These are phyloP conservation scores for Tragelaphus strepsiceros DNA, from an alignment of 2,113 vertebrate genomes.

Conservation along the genomic window DNA sequence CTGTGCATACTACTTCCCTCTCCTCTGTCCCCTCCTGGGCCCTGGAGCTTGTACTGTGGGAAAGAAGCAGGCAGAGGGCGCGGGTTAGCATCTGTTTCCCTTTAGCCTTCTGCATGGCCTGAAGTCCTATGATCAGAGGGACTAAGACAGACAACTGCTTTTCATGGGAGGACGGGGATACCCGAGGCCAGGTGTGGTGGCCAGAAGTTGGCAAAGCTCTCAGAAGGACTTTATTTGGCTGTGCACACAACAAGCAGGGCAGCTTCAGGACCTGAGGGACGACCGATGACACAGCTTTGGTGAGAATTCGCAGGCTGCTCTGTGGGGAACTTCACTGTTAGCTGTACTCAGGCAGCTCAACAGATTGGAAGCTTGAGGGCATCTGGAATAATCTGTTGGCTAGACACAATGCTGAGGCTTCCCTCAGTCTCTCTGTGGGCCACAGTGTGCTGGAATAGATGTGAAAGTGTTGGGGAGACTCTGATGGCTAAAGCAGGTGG, in stretches of 20 bases:
- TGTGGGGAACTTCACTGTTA: not conserved
- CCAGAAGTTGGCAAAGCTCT: not conserved
- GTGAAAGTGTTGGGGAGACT: not conserved
- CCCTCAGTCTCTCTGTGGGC: not conserved
- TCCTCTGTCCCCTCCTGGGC: not conserved
- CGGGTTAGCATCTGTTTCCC: not conserved
- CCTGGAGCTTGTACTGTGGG: not conserved
- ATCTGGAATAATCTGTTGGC: not conserved
- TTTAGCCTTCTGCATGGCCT: not conserved
- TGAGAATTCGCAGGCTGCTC: not conserved
- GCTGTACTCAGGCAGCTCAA: not conserved
- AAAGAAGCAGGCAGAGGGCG: not conserved
- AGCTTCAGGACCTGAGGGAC: not conserved
- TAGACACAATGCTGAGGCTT: not conserved
- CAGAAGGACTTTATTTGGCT: not conserved
- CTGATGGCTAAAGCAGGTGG: not conserved
- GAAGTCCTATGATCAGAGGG: not conserved
- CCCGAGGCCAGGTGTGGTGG: not conserved
- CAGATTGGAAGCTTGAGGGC: not conserved
- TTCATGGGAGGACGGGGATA: not conserved
- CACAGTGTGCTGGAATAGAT: not conserved
- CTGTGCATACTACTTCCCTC: not conserved
- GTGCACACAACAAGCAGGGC: not conserved
- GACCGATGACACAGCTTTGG: not conserved
- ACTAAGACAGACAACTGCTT: not conserved